phyloP scores from a whole-genome alignment of 2,888 invertebrate genomes.

The Hoplodrina blanda region DNA sequence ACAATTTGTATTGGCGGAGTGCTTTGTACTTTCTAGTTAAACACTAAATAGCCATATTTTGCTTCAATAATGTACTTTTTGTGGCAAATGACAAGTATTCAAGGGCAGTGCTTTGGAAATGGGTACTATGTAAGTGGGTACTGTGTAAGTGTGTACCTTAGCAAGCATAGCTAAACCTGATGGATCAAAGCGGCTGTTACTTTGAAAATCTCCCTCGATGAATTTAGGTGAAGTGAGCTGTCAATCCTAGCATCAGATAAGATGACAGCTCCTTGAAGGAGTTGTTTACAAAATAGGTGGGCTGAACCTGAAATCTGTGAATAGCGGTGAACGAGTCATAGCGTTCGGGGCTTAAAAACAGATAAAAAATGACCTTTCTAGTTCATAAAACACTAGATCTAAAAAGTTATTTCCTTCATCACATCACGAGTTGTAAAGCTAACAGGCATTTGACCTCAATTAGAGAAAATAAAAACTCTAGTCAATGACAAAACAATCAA shows the following conservation, averaged over 20 bases:
- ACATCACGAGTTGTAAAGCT: constrained; percentile 76
- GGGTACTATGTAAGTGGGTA: no score
- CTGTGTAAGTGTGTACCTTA: no score
- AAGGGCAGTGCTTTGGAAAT: no score
- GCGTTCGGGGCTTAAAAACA: background rate
- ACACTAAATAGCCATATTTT: background rate
- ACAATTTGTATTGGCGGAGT: constrained; percentile 3
- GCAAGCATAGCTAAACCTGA: no score
- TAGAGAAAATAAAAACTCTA: constrained; percentile 82
- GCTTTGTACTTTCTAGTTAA: constrained; percentile 11
- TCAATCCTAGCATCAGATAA: no score
- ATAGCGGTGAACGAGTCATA: background rate
- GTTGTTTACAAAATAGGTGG: background rate
- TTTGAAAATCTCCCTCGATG: no score
- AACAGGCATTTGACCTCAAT: constrained; percentile 85
- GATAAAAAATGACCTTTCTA: constrained; percentile 56
- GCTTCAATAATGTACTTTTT: background rate
- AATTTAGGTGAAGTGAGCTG: no score
- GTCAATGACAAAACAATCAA: constrained; percentile 86
- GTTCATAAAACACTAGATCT: constrained; percentile 67
- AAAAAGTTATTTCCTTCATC: constrained; percentile 75
- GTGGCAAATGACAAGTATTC: background rate
- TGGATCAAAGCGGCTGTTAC: no score
- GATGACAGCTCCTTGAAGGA: no score
- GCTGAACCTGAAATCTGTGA: background rate